These are phyloP conservation scores for Chloromyia formosa DNA, from an alignment of 2,888 invertebrate species.

Conservation along the genomic window DNA sequence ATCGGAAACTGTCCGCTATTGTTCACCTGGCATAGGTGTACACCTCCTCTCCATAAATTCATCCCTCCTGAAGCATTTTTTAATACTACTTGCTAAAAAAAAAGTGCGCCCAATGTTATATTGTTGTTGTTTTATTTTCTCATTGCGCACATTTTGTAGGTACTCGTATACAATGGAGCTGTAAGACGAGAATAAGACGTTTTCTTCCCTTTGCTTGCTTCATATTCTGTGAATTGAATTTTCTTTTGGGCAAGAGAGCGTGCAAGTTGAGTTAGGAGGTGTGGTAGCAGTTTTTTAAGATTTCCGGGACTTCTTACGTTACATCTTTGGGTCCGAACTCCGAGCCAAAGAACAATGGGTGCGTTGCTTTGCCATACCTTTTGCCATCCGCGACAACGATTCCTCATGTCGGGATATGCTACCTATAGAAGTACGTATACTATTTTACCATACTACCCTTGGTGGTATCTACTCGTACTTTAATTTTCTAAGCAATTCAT, in stretches of 20 bases:
- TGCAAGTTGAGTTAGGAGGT: slow-evolving; percentile 45
- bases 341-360: slow-evolving; percentile 44
- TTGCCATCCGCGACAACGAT: background rate
- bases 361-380: slow-evolving; percentile 37
- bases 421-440: too few relatives aligned
- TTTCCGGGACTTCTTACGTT: slow-evolving; percentile 49
- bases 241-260: background rate
- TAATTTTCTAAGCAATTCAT: slow-evolving; percentile 17
- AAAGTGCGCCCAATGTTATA: slow-evolving; percentile 5
- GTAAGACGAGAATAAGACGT: slow-evolving; percentile 34
- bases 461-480: slow-evolving; percentile 8
- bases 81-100: background rate
- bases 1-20: slow-evolving; percentile 18
- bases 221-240: slow-evolving; percentile 32
- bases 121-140: slow-evolving; percentile 20
- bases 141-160: slow-evolving; percentile 22
- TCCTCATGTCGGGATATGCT: background rate
- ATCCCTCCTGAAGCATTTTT: background rate
- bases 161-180: background rate
- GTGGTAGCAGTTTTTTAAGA: slow-evolving; percentile 50
- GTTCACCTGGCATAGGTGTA: slow-evolving; percentile 2
- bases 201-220: background rate
- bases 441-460: background rate
- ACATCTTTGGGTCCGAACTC: slow-evolving; percentile 33
- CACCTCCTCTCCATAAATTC: background rate